phyloP scores from a whole-genome alignment of 2,113 vertebrate species.

The Myrmophylax atrothorax region DNA sequence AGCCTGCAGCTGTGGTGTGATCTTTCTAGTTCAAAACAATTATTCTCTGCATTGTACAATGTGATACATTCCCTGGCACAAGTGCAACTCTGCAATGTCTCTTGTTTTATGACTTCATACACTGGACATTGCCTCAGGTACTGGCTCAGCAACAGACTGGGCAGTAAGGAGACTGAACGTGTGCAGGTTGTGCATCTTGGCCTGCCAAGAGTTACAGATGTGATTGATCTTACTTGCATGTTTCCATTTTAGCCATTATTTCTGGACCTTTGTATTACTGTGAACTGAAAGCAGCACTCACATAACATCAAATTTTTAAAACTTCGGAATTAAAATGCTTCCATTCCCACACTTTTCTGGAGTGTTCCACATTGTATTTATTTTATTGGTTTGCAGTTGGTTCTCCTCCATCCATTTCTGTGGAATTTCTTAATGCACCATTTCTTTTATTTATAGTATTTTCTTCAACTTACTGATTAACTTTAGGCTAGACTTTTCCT shows the following conservation, averaged over 20 bases:
- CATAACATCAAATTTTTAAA: background rate
- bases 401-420: background rate
- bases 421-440: background rate
- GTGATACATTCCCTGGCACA: background rate
- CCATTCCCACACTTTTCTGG: background rate
- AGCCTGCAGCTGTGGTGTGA: background rate
- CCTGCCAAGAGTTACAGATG: conserved; percentile 14
- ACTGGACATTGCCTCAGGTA: background rate
- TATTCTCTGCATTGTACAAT: background rate
- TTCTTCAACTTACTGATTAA: background rate
- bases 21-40: background rate
- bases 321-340: background rate
- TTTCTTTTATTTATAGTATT: background rate
- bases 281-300: background rate
- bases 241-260: background rate
- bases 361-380: background rate
- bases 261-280: background rate
- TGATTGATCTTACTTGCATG: background rate
- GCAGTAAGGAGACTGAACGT: background rate
- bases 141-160: background rate
- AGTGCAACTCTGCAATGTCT: background rate
- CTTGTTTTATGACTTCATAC: background rate
- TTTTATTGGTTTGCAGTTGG: background rate
- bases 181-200: background rate
- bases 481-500: background rate